Percentiles rank a stretch among this genome's conserved stretches.
Conservation (phyloP, 2,113 vertebrate genomes). For the Calyptommatus sinebrachiatus region DNA sequence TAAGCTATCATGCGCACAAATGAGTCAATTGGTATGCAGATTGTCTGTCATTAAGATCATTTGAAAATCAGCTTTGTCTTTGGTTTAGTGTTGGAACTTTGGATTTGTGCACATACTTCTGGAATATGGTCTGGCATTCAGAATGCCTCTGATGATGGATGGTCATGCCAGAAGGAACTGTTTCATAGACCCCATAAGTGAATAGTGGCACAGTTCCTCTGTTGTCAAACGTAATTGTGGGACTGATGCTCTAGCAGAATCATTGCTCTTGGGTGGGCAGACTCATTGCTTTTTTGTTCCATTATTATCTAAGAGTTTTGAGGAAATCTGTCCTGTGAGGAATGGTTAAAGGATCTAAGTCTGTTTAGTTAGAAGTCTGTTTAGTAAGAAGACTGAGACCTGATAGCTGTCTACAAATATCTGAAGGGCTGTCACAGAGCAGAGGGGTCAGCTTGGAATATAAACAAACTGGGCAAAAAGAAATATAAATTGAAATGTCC, state of each 20-base stretch:
- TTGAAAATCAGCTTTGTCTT: slow-evolving; percentile 70
- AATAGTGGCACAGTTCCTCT: neutral
- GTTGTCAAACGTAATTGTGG: neutral
- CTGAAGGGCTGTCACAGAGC: too few relatives aligned
- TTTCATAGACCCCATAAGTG: neutral
- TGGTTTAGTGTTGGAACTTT: slow-evolving; percentile 57
- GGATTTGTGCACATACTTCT: slow-evolving; percentile 45
- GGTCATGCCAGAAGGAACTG: slow-evolving; percentile 1
- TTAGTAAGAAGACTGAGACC: too few relatives aligned
- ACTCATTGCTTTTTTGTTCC: neutral
- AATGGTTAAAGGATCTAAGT: neutral
- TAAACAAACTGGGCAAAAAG: too few relatives aligned
- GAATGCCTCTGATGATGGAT: slow-evolving; percentile 21
- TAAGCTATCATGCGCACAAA: slow-evolving; percentile 56
- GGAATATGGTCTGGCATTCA: slow-evolving; percentile 48
- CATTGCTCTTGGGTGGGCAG: neutral
- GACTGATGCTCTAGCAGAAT: neutral
- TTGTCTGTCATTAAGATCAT: slow-evolving; percentile 72
- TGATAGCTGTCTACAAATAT: too few relatives aligned
- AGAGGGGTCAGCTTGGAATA: too few relatives aligned
- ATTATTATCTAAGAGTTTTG: neutral
- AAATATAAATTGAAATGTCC: too few relatives aligned
- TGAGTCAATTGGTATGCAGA: slow-evolving; percentile 75
- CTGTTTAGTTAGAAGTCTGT: too few relatives aligned
- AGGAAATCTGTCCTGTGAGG: neutral